Evolutionary conservation across 2,113 vertebrate genomes (phyloP).

Genomic region (Gorsachius goisagi): DNA sequence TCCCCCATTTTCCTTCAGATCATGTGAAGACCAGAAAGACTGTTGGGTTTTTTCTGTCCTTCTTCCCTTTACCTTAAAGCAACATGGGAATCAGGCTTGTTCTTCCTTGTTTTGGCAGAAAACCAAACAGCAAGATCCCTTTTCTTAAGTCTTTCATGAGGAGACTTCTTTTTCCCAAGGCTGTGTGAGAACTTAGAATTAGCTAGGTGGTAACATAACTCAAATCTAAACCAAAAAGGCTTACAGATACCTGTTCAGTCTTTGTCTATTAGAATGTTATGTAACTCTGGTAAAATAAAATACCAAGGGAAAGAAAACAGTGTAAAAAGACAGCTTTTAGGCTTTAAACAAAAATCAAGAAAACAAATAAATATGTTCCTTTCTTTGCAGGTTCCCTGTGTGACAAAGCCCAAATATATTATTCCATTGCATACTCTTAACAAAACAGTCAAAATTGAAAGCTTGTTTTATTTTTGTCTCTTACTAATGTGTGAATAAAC

Average conservation of each 20-base stretch:
- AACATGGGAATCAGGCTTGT: not conserved
- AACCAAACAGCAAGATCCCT: not conserved
- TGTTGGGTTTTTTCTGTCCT: not conserved
- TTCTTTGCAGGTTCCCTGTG: not conserved
- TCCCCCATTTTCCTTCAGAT: not conserved
- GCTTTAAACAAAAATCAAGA: not conserved
- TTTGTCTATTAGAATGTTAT: not conserved
- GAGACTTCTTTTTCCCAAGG: not conserved
- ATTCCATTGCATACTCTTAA: not conserved
- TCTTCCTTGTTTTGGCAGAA: not conserved
- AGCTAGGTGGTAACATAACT: not conserved
- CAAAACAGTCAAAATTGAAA: not conserved
- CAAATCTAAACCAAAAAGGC: not conserved
- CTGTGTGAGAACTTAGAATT: not conserved
- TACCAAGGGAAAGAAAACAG: not conserved
- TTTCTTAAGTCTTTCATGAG: not conserved
- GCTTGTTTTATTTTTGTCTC: not conserved
- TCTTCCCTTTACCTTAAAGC: not conserved
- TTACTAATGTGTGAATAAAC: not conserved
- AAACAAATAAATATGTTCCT: not conserved
- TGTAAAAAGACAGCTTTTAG: not conserved
- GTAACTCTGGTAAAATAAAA: not conserved
- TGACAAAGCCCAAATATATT: not conserved
- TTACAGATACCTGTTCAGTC: not conserved
- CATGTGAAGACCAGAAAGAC: not conserved